Evolutionary conservation across 2,888 invertebrate species (phyloP), one percentile per base, ranked within the genome.

Genomic region (Philonicus albiceps): DNA sequence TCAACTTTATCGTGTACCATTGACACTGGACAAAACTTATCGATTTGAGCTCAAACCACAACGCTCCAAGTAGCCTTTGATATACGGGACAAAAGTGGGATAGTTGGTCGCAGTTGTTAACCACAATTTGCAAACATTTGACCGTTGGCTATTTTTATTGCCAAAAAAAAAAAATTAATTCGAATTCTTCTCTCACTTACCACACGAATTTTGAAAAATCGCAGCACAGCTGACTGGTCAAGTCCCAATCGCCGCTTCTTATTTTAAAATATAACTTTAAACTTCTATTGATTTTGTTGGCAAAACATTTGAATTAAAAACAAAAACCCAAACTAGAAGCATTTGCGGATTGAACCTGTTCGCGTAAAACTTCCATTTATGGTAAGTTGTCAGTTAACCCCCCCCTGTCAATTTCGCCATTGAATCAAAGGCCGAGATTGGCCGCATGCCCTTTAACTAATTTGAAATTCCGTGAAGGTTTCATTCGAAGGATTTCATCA

Each of bases 401-500:
- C 43, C 40, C 40, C 76, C 43, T 22, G 76, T 76, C 40, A 76
- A 11, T 76, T 27, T 34, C 40, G 40, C 37, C 37, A 37, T 80
- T 83, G 40, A 85, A 85, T 49, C 75, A 85, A 85, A 85, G 75
- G 19, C 74, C 19, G 75, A 49, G 75, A 85, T 75, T 85, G 85
- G 53, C 64, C 49, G 43, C 74, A 34, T 75, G 85, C 75, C 75
- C 53, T 31, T 34, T 53, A 75, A 30, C 86, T 80, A 72, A 86
- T 80, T 86, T 31, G 40, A 31, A 86, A 86, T 86, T 86, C 86
- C 19, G 40, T 30, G 40, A 86, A 16, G 49, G 80, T 86, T 86
- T 86, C 80, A 86, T 78, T 86, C 72, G 78, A 78, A 86, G 86
- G 86, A 86, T 86, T 86, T 80, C 80, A 86, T 86, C 80, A 86